Evolutionary conservation across 1,140 invertebrate genomes (phyloP), one percentile per base, ranked within the genome.

Genomic region (Rhyacophila brunnea): DNA sequence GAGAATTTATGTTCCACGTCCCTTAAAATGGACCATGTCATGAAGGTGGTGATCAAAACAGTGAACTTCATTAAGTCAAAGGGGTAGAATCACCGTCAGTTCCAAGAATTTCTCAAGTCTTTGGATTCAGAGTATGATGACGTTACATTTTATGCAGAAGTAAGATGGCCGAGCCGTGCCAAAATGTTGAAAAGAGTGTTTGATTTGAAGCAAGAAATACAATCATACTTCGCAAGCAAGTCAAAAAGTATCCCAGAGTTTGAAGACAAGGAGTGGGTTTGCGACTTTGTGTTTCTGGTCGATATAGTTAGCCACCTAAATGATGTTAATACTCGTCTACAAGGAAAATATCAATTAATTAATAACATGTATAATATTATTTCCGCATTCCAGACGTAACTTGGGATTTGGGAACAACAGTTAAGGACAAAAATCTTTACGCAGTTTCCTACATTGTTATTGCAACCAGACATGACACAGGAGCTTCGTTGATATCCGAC

Each of bases 21-120:
- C 48, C 58, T 68, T 11, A 58, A 55, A 53, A 67, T 69, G 48
- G 49, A 62, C 57, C 53, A 68, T 68, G 65, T 72, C 44, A 71
- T 72, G 64, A 65, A 69, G 49, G 58, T 71, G 53, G 67, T 67
- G 62, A 65, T 55, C 62, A 62, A 53, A 53, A 53, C 40, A 53
- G 51, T 72, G 17, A 72, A 74, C 59, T 69, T 65, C 43, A 73
- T 73, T 54, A 52, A 65, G 60, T 64, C 65, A 42, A 63, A 62
- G 47, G 67, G 56, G 50, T 69, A 72, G 23, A 68, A 66, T 36
- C 66, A 70, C 56, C 61, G 66, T 15, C 62, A 70, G 51, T 73
- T 74, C 60, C 60, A 69, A 65, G 61, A 68, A 32, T 70, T 69
- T 65, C 57, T 71, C 20, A 58, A 61, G 50, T 66, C 70, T 57